Base-by-base conservation (phyloP, 2,113 vertebrate species). In the Saimiri boliviensis region DNA sequence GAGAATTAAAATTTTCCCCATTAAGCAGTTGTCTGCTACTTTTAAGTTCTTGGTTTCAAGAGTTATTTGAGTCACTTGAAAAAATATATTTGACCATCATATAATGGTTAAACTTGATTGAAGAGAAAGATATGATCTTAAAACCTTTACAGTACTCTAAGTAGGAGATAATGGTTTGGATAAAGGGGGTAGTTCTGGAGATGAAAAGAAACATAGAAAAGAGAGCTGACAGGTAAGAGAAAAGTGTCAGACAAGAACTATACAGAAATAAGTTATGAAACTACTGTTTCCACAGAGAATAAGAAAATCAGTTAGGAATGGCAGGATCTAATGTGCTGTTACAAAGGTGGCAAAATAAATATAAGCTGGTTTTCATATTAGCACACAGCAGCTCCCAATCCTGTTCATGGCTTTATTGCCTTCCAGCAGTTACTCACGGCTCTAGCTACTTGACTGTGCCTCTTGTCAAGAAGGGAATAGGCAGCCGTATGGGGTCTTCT, bases 401-500 rank as follows among this genome's bases (percentile, higher is more conserved):
- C 30, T 66, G 76, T 49, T 71, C 60, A 1, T 2, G 8, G 25
- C 20, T 63, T 66, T 40, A 42, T n/a, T 74, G 94, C 58, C 77
- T 52, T 73, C 84, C 73, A 68, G 42, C 56, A 56, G 77, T 81
- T 52, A 58, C 52, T 95, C 30, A 4, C 1, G 13, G 70, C 37
- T 35, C 17, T n/a, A 66, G 66, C 90, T 86, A 58, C 86, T 89
- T 86, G 74, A 63, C 71, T 20, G 2, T 21, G 40, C n/a, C 60
- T 70, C 84, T 92, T 82, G 54, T 95, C 94, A 92, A 85, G 86
- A 77, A 84, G 87, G 95, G 73, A 96, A 74, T 30, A 40, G 80
- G 77, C 90, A 95, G 79, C 85, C 0, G 1, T 90, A 96, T 86
- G 95, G 93, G 87, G 92, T 96, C 96, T 95, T 96, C 96, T 93